Evolutionary conservation across 2,113 vertebrate species (phyloP), one percentile per base, ranked within the genome.

Genomic region (Naja naja): DNA sequence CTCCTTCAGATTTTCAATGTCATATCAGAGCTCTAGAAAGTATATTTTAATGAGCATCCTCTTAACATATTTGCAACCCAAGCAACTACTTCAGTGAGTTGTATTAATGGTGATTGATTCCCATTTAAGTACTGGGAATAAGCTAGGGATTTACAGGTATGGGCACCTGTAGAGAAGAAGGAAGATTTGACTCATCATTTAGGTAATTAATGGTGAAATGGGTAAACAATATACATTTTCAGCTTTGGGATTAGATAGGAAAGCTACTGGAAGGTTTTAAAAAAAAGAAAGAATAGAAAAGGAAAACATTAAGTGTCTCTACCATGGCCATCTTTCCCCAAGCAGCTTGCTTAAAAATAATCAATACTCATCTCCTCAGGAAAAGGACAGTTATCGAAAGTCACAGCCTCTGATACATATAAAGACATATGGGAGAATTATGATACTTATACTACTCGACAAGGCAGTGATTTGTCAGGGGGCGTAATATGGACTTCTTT

Each of bases 371-470:
- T 23, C 0, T 14, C 90, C 93, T 43, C 91, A 91, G 89, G 0
- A 1, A 86, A 93, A 96, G 0, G 18, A 54, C 34, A 89, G 88
- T 87, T 89, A 91, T n/a, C 93, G 93, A 93, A 94, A 94, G 90
- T 0, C 0, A 10, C 45, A 58, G 64, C 53, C 93, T 95, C 92
- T 88, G 91, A 60, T 86, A 96, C 56, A 88, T 94, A 94, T 95
- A 39, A 86, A 95, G 30, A 74, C 92, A 91, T 92, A 95, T 88
- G 55, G 60, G 92, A 39, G 34, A 89, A 95, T 94, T 89, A 91
- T 85, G 49, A 49, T 92, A 49, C 93, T 93, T 92, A 93, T 91
- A 95, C 39, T 93, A 89, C 92, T 91, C n/a, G 87, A 94, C 93
- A 94, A 60, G 94, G 93, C 0, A 92, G 91, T 5, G 30, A 91